Percentiles rank a stretch among this genome's conserved stretches.
phyloP scores from a whole-genome alignment of 2,888 invertebrate species.

The Polydrusus pterygomalis region DNA sequence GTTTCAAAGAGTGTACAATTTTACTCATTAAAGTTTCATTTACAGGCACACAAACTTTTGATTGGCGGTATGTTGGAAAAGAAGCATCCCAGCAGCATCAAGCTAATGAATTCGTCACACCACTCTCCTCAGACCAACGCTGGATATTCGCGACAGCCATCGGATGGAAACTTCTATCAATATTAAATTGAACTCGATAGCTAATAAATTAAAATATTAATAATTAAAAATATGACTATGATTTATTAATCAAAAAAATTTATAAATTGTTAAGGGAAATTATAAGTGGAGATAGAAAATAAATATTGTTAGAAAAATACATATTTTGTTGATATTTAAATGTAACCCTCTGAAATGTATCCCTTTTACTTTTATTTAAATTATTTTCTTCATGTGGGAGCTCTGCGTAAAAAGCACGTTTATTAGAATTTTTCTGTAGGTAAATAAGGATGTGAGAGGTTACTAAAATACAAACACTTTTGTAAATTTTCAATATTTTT shows the following conservation, averaged over 20 bases:
- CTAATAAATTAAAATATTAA: not conserved
- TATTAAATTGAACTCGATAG: constrained; percentile 71
- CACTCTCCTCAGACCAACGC: constrained; percentile 88
- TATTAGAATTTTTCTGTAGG: no score
- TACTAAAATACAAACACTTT: not conserved
- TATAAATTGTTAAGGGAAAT: no score
- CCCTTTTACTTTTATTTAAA: not conserved
- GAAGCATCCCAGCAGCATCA: constrained; percentile 82
- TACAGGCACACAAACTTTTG: constrained; percentile 76
- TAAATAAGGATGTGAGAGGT: no score
- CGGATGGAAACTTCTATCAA: constrained; percentile 83
- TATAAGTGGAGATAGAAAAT: not conserved
- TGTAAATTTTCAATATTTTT: no score
- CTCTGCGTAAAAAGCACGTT: no score
- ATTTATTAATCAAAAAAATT: no score
- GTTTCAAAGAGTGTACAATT: not conserved
- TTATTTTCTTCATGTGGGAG: not conserved
- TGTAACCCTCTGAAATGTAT: no score
- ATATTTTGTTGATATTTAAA: not conserved
- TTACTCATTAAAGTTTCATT: constrained; percentile 51
- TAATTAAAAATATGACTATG: not conserved
- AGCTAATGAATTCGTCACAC: constrained; percentile 87
- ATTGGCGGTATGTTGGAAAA: constrained; percentile 79
- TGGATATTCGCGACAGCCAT: constrained; percentile 86
- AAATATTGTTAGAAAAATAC: constrained; percentile 1